Base-by-base conservation (phyloP, 2,797 vertebrate genomes). In the Hephaestus fuliginosus region DNA sequence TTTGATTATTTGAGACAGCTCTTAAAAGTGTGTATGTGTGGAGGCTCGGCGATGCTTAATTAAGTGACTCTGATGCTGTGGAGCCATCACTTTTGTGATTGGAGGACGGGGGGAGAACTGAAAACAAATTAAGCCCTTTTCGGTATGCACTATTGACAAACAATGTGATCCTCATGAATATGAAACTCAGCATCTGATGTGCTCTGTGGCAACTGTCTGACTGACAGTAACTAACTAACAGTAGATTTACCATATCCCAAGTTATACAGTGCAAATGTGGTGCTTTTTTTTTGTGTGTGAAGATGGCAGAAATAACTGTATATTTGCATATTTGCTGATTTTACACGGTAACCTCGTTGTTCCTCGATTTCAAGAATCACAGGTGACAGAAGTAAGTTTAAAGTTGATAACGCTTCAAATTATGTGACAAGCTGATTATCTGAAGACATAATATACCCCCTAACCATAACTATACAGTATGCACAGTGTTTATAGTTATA, bases 81-180 rank as follows among this genome's bases (percentile, higher is more conserved):
- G 68, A 87, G 84, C 74, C 75, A 65, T 86, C 84, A 86, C 33
- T 90, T 89, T 64, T 69, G 70, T 60, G 55, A 77, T 51, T 68
- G 83, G 79, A 76, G 65, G 64, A 74, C 4, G 22, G n/a, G n/a
- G 10, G 52, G 30, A 65, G 56, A 64, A 73, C 52, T 60, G 74
- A 81, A 91, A 89, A 84, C 69, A 91, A 92, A 91, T 91, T 51
- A 91, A 86, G 43, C 49, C 74, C 75, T 80, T 33, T 85, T 88
- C 64, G 67, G 73, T 84, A 15, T 61, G 75, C 64, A 51, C 76
- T 74, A 84, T 72, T 76, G 82, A 79, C 83, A 91, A 89, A 89
- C 88, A 86, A 78, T 82, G 79, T 9, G 41, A 36, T 2, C 49
- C 80, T 92, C 80, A 89, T 86, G 82, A 89, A 93, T 92, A 89